Percentiles rank a stretch among this genome's conserved stretches.
These are phyloP conservation scores for Napeogenes sylphis DNA, from an alignment of 2,888 invertebrate species.

Conservation along the genomic window DNA sequence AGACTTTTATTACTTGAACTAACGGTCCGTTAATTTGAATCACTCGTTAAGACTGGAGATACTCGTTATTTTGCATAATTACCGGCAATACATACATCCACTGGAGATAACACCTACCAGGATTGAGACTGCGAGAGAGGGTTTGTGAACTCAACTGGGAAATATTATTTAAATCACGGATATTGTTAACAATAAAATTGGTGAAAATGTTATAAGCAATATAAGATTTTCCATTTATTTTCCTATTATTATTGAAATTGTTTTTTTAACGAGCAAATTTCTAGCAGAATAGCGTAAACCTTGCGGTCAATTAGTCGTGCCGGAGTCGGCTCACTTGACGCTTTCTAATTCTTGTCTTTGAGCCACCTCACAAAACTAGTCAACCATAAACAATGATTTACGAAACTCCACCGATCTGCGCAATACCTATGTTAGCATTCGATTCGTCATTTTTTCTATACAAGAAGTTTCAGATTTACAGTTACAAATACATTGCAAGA, in stretches of 20 bases:
- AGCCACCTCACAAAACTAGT: constrained; percentile 65
- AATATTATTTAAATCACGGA: no score
- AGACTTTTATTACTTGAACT: constrained; percentile 36
- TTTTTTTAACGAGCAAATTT: constrained; percentile 45
- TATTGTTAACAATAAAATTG: constrained; percentile 33
- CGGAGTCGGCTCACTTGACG: constrained; percentile 60
- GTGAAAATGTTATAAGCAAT: constrained; percentile 18
- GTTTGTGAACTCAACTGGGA: no score
- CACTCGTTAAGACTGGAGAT: constrained; percentile 42
- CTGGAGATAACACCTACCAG: constrained; percentile 32
- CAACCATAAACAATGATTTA: constrained; percentile 73
- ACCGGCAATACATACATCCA: constrained; percentile 58
- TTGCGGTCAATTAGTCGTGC: constrained; percentile 73
- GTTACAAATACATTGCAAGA: constrained; percentile 15
- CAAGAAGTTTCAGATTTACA: constrained; percentile 30
- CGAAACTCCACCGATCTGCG: constrained; percentile 47
- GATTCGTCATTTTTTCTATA: constrained; percentile 47
- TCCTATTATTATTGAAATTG: constrained; percentile 28
- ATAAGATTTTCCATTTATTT: constrained; percentile 20
- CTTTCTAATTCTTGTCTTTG: constrained; percentile 71
- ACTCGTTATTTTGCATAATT: constrained; percentile 66
- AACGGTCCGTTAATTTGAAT: constrained; percentile 57
- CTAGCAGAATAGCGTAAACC: constrained; percentile 64
- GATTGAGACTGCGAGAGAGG: not conserved
- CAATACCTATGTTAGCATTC: constrained; percentile 54